Conservation (phyloP, 2,797 vertebrate genomes). For the Acanthornis magna region DNA sequence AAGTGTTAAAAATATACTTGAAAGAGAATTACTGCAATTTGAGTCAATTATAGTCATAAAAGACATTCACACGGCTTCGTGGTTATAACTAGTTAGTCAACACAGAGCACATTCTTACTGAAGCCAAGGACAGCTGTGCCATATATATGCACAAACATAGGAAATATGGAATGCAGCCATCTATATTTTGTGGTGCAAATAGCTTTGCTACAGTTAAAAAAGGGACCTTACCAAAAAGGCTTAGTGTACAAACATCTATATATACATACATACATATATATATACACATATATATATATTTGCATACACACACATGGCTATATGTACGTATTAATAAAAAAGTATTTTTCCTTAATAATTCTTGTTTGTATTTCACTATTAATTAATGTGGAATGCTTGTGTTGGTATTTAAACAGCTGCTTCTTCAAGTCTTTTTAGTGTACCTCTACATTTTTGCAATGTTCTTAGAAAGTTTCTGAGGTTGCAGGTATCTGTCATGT, state of each 20-base stretch:
- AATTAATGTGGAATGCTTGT: neutral
- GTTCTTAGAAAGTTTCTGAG: slow-evolving; percentile 5
- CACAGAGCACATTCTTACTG: neutral
- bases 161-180: neutral
- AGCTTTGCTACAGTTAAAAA: slow-evolving; percentile 8
- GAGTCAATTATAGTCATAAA: neutral
- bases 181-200: neutral
- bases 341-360: neutral
- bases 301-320: neutral
- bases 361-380: neutral
- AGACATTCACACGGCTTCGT: neutral
- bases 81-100: neutral
- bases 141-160: neutral
- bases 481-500: neutral
- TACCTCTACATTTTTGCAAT: neutral
- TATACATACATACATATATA: neutral
- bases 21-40: neutral
- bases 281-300: neutral
- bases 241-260: neutral
- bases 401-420: neutral
- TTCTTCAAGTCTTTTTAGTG: neutral
- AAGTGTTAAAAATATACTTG: neutral
- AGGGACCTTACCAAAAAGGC: neutral
- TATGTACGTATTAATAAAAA: neutral
- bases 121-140: neutral